A percentile compares a stretch with the other conserved stretches of the same genome.
Evolutionary conservation across 2,888 invertebrate species (phyloP).

Genomic region (Oxyteleia sp.): DNA sequence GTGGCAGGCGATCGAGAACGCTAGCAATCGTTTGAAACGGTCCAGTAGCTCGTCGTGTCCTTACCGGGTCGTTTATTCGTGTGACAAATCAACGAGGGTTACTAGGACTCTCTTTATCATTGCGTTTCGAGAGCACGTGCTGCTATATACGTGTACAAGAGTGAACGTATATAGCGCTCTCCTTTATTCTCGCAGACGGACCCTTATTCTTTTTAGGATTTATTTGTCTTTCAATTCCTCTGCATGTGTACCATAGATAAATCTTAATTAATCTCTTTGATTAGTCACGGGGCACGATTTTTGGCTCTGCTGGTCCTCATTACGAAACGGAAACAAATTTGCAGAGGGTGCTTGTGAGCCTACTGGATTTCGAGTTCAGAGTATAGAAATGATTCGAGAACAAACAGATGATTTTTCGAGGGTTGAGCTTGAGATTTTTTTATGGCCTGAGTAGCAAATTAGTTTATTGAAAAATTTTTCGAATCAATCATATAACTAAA

Average conservation of each 20-base stretch:
- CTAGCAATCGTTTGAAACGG: constrained; percentile 71
- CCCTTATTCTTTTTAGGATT: constrained; percentile 51
- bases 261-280: constrained; percentile 67
- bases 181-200: constrained; percentile 12
- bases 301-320: constrained; percentile 28
- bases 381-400: too few relatives aligned
- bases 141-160: neutral
- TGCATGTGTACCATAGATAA: constrained; percentile 34
- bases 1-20: constrained; percentile 60
- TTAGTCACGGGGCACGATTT: constrained; percentile 57
- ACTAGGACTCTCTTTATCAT: constrained; percentile 63
- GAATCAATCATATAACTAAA: too few relatives aligned
- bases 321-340: constrained; percentile 46
- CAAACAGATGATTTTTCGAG: too few relatives aligned
- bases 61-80: too few relatives aligned
- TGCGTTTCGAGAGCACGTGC: constrained; percentile 52
- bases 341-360: constrained; percentile 25
- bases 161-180: constrained; percentile 7
- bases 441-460: too few relatives aligned
- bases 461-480: too few relatives aligned
- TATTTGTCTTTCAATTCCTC: constrained; percentile 58
- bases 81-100: constrained; percentile 70
- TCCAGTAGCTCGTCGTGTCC: constrained; percentile 59
- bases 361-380: too few relatives aligned
- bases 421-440: too few relatives aligned